Evolutionary conservation across 2,888 invertebrate species (phyloP).

Genomic region (Eristalinus sepulchralis): DNA sequence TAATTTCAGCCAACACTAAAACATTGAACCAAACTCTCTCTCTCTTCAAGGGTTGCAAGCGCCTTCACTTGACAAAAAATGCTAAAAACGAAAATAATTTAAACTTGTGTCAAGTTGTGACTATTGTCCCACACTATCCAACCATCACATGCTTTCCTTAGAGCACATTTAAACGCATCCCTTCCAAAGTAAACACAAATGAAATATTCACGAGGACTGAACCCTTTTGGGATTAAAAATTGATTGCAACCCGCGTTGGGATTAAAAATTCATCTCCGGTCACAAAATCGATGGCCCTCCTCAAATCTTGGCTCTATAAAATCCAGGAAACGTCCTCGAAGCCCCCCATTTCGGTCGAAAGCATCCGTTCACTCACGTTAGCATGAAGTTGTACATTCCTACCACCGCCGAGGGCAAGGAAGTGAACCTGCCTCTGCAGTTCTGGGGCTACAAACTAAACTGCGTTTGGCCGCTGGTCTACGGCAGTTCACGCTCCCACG

Average conservation of each 20-base stretch:
- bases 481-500: not conserved
- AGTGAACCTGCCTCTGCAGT: not conserved
- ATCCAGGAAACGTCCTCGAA: not conserved
- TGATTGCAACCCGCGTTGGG: not conserved
- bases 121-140: too few relatives aligned
- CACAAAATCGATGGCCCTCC: not conserved
- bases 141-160: not conserved
- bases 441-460: slow-evolving; percentile 12
- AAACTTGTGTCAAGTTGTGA: too few relatives aligned
- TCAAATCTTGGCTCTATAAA: not conserved
- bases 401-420: not conserved
- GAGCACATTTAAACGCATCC: too few relatives aligned
- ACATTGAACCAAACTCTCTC: too few relatives aligned
- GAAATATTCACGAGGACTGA: not conserved
- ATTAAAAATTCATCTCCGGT: not conserved
- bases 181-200: too few relatives aligned
- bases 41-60: too few relatives aligned
- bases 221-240: not conserved
- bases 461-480: slow-evolving; percentile 17
- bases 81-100: too few relatives aligned
- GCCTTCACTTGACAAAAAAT: too few relatives aligned
- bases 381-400: not conserved
- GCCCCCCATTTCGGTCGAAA: not conserved
- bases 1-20: too few relatives aligned
- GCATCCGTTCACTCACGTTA: not conserved